Percentiles rank a stretch among this genome's conserved stretches.
These are phyloP conservation scores for Rhamphomyia laevipes DNA, from an alignment of 2,888 invertebrate genomes.

Conservation along the genomic window DNA sequence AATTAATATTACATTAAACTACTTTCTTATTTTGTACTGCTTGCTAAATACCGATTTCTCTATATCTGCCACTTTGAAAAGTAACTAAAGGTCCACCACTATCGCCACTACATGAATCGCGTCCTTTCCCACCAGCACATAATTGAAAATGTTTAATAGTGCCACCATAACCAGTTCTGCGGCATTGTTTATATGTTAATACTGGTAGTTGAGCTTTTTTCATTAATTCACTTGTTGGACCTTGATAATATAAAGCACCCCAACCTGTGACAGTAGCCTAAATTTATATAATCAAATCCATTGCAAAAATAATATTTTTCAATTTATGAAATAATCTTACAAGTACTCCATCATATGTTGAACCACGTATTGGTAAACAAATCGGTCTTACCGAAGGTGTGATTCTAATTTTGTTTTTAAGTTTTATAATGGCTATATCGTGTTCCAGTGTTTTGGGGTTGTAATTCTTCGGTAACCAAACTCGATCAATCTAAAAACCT, in stretches of 20 bases:
- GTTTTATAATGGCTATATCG: slow-evolving; percentile 14
- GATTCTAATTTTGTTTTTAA: slow-evolving; percentile 9
- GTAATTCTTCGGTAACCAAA: background rate
- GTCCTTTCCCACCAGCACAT: slow-evolving; percentile 5
- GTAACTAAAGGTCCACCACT: slow-evolving; percentile 15
- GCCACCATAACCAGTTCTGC: slow-evolving; percentile 25
- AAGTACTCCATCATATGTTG: slow-evolving; percentile 11
- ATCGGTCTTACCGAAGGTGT: slow-evolving; percentile 13
- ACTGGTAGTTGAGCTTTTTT: slow-evolving; percentile 31
- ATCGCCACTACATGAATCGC: slow-evolving; percentile 11
- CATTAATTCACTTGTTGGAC: slow-evolving; percentile 24
- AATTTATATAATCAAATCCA: background rate
- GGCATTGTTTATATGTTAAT: slow-evolving; percentile 29
- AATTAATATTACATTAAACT: background rate
- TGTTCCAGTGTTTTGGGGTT: slow-evolving; percentile 9
- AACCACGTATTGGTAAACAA: slow-evolving; percentile 9
- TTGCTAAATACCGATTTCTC: too few species aligned
- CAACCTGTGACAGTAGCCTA: slow-evolving; percentile 33
- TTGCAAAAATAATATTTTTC: too few species aligned
- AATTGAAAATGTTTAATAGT: slow-evolving; percentile 9
- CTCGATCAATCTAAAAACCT: too few species aligned
- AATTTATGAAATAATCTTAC: slow-evolving; percentile 5
- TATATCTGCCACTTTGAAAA: slow-evolving; percentile 3
- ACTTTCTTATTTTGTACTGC: background rate
- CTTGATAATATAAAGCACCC: slow-evolving; percentile 25